A percentile compares a stretch with the other conserved stretches of the same genome.
Evolutionary conservation across 2,888 invertebrate species (phyloP).

Genomic region (Nomada hirtipes): DNA sequence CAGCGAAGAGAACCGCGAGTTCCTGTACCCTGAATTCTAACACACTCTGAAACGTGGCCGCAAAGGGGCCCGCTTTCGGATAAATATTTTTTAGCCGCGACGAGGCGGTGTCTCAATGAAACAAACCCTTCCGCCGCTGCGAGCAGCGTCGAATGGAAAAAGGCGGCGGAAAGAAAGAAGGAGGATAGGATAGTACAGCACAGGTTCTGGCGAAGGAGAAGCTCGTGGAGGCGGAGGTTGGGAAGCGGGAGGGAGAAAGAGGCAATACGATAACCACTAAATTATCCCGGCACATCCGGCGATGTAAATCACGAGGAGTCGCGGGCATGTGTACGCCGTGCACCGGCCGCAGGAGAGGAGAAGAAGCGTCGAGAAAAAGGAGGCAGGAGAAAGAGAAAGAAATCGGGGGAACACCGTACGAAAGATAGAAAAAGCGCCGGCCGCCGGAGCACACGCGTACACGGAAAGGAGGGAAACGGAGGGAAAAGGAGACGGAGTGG

Average conservation of each 20-base stretch:
- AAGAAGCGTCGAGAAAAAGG: conserved; percentile 19
- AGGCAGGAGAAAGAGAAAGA: conserved; percentile 21
- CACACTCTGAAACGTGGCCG: conserved; percentile 8
- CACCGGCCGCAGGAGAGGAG: conserved; percentile 54
- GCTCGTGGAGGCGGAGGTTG: not conserved
- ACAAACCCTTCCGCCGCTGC: conserved; percentile 31
- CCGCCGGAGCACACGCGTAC: not conserved
- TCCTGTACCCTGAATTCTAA: conserved; percentile 7
- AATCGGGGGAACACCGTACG: conserved; percentile 32
- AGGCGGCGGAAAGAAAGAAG: not conserved
- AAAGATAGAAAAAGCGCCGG: conserved; percentile 46
- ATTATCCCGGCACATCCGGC: conserved; percentile 76
- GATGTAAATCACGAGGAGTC: conserved; percentile 79
- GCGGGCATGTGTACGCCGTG: conserved; percentile 67
- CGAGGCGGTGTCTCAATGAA: conserved; percentile 54
- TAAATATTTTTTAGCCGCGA: conserved; percentile 47
- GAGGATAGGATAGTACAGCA: not conserved
- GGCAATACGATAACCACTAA: conserved; percentile 66
- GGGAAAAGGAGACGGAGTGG: conserved; percentile 54
- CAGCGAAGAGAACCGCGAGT: not conserved
- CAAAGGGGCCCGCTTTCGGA: conserved; percentile 43
- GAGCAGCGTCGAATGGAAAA: conserved; percentile 9
- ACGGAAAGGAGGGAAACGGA: conserved; percentile 21
- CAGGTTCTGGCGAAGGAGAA: conserved; percentile 11
- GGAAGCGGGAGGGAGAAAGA: conserved; percentile 13